These are phyloP conservation scores for Pluvianellus socialis DNA, from an alignment of 2,113 vertebrate genomes.

Conservation along the genomic window DNA sequence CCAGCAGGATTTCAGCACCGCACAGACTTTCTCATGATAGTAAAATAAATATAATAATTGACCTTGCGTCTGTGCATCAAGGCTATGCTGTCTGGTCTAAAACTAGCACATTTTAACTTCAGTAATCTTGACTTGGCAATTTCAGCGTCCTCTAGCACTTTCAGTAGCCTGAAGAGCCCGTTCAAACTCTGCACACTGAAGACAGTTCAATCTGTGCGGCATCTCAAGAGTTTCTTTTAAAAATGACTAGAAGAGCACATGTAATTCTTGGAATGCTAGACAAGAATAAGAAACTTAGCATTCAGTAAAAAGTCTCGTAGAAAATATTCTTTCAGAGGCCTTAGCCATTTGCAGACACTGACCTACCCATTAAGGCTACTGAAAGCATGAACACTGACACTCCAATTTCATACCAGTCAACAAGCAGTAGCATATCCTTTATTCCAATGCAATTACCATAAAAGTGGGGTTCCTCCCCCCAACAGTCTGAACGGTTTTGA, in stretches of 20 bases:
- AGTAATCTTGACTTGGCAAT: too few species aligned
- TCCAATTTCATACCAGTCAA: background rate
- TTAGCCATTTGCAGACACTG: background rate
- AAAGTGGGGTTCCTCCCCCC: background rate
- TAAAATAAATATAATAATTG: background rate
- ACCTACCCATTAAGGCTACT: background rate
- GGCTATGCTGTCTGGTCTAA: background rate
- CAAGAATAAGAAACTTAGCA: background rate
- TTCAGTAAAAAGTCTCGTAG: background rate
- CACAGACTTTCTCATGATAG: background rate
- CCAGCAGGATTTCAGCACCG: background rate
- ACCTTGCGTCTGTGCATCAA: background rate
- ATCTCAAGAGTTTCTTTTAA: background rate
- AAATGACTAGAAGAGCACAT: background rate
- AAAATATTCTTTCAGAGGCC: background rate
- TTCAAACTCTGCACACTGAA: background rate
- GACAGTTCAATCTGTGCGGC: background rate
- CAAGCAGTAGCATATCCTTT: background rate
- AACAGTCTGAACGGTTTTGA: slow-evolving; percentile 2
- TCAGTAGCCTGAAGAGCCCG: background rate
- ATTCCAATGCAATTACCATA: background rate
- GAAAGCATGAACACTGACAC: background rate
- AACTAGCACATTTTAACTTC: background rate
- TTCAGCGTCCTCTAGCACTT: background rate
- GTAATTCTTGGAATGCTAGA: background rate